Evolutionary conservation across 2,113 vertebrate genomes (phyloP).

Genomic region (Mesembrinibis cayennensis): DNA sequence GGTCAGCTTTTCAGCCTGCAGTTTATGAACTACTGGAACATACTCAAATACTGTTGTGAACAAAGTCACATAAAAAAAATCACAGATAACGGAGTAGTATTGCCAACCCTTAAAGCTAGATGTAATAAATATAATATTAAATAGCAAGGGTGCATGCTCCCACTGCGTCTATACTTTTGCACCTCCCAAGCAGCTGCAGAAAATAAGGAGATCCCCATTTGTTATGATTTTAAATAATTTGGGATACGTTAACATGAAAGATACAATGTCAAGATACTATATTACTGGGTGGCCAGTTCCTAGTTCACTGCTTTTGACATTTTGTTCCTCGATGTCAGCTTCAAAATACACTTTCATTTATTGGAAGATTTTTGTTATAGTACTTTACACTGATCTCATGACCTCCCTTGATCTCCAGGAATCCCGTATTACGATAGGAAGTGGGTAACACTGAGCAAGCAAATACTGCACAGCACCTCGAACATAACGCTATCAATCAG

Average conservation of each 20-base stretch:
- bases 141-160: not conserved
- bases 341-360: conserved; percentile 1
- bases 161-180: not conserved
- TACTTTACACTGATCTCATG: not conserved
- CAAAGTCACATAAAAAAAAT: not conserved
- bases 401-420: not conserved
- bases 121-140: not conserved
- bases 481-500: not conserved
- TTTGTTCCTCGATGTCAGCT: conserved; percentile 13
- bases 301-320: conserved; percentile 24
- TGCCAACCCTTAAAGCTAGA: not conserved
- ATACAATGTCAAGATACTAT: not conserved
- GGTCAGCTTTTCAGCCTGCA: not conserved
- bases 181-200: not conserved
- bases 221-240: conserved; percentile 1
- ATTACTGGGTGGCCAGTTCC: conserved; percentile 24
- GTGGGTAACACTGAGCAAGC: not conserved
- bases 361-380: not conserved
- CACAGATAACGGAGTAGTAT: not conserved
- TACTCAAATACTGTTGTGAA: not conserved
- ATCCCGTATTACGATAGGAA: not conserved
- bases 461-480: not conserved
- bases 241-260: conserved; percentile 4
- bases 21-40: not conserved
- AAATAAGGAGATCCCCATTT: not conserved